phyloP scores from a whole-genome alignment of 2,797 vertebrate species.

The Sardinella longiceps region DNA sequence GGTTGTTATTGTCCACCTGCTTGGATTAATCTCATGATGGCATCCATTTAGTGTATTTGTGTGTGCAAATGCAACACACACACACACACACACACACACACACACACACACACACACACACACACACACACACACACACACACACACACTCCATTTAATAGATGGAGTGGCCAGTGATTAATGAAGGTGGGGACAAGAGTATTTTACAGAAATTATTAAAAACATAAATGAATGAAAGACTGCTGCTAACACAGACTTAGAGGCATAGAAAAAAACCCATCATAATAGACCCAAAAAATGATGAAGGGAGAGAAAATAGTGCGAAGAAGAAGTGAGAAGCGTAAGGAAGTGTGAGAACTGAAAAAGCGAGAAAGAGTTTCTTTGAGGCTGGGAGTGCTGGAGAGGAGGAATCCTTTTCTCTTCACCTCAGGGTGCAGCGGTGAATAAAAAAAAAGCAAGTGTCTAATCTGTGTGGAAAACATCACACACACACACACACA shows the following conservation, averaged over 20 bases:
- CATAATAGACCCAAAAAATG: neutral
- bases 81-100: neutral
- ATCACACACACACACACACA: neutral
- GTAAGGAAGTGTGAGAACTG: neutral
- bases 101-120: neutral
- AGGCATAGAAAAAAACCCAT: neutral
- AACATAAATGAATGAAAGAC: neutral
- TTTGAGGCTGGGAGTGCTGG: neutral
- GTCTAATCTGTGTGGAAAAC: neutral
- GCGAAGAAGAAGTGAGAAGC: neutral
- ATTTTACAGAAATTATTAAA: neutral
- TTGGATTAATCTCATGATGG: neutral
- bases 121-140: constrained; percentile 24
- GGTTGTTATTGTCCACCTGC: neutral
- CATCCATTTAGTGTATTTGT: neutral
- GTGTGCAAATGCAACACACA: neutral
- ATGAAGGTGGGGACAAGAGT: neutral
- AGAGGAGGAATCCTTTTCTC: neutral
- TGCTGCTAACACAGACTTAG: neutral
- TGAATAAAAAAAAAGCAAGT: neutral
- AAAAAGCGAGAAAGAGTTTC: neutral
- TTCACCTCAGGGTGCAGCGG: neutral
- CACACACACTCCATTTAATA: neutral
- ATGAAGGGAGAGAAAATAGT: neutral
- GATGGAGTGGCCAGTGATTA: neutral